Percentiles rank a stretch among this genome's conserved stretches.
These are phyloP conservation scores for Blastobasis lacticolella DNA, from an alignment of 2,888 invertebrate species.

Conservation along the genomic window DNA sequence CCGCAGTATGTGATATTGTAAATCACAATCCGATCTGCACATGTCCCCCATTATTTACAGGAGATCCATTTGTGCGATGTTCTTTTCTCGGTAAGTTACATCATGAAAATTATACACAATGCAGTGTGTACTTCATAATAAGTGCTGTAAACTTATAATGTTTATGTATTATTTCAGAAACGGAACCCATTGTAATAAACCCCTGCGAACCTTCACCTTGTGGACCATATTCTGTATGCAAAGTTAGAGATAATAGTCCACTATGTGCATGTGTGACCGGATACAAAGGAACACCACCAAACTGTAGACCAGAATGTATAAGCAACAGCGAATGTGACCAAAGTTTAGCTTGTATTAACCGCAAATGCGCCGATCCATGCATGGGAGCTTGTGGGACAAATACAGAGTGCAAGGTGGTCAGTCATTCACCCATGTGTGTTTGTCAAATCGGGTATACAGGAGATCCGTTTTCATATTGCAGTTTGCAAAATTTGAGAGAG, in stretches of 20 bases:
- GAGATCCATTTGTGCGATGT: constrained; percentile 85
- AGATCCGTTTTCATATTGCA: constrained; percentile 83
- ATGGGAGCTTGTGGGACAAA: constrained; percentile 81
- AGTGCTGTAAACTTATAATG: not conserved
- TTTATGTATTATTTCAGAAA: constrained; percentile 18
- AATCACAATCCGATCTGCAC: constrained; percentile 86
- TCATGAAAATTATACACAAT: not conserved
- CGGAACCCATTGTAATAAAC: constrained; percentile 47
- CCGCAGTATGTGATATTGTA: constrained; percentile 81
- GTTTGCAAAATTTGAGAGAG: constrained; percentile 39
- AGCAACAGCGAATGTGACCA: constrained; percentile 83
- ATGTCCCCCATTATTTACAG: constrained; percentile 81
- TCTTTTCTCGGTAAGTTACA: constrained; percentile 54
- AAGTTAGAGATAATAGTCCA: constrained; percentile 77
- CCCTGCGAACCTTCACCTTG: constrained; percentile 85
- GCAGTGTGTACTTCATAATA: not conserved
- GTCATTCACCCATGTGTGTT: constrained; percentile 82
- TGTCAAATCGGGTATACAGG: constrained; percentile 81
- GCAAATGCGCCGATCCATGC: constrained; percentile 85
- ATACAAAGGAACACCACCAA: constrained; percentile 81
- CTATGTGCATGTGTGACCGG: constrained; percentile 83
- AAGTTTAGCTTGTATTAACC: constrained; percentile 81
- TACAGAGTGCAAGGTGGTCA: constrained; percentile 84
- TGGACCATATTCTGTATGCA: constrained; percentile 83
- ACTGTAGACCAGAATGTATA: constrained; percentile 86